These are phyloP conservation scores for Hydropsyche betteni DNA, from an alignment of 2,888 invertebrate genomes.

Conservation along the genomic window DNA sequence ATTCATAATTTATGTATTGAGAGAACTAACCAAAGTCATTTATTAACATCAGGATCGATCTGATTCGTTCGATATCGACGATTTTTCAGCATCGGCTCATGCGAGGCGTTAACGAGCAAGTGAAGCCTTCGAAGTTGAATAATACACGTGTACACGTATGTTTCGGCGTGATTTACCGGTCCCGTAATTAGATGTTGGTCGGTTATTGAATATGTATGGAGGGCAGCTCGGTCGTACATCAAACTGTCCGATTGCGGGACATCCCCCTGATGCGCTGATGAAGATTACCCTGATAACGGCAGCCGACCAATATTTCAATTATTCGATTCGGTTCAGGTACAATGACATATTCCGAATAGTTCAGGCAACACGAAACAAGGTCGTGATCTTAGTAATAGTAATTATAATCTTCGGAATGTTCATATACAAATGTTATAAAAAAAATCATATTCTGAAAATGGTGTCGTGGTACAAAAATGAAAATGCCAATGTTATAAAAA, in stretches of 20 bases:
- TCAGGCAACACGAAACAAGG: not conserved
- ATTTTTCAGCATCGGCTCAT: constrained; percentile 14
- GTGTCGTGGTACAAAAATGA: too few species aligned
- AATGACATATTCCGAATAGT: not conserved
- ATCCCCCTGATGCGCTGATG: constrained; percentile 19
- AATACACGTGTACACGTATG: constrained; percentile 10
- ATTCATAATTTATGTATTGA: too few species aligned
- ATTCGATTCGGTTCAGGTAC: constrained; percentile 9
- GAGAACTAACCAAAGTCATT: too few species aligned
- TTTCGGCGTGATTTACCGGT: constrained; percentile 46
- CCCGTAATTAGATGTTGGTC: constrained; percentile 47
- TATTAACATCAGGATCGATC: too few species aligned
- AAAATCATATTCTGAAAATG: too few species aligned
- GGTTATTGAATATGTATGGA: constrained; percentile 48
- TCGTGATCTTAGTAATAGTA: too few species aligned
- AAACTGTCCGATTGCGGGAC: constrained; percentile 35
- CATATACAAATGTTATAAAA: too few species aligned
- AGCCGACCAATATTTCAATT: constrained; percentile 21
- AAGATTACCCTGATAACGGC: constrained; percentile 32
- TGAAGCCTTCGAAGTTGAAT: constrained; percentile 13
- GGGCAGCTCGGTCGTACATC: constrained; percentile 37
- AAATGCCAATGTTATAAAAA: too few species aligned
- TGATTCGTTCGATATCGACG: too few species aligned
- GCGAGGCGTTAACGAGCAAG: constrained; percentile 46
- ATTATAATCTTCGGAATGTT: too few species aligned